Conservation (phyloP, 2,797 vertebrate genomes). For the Lateolabrax maculatus region DNA sequence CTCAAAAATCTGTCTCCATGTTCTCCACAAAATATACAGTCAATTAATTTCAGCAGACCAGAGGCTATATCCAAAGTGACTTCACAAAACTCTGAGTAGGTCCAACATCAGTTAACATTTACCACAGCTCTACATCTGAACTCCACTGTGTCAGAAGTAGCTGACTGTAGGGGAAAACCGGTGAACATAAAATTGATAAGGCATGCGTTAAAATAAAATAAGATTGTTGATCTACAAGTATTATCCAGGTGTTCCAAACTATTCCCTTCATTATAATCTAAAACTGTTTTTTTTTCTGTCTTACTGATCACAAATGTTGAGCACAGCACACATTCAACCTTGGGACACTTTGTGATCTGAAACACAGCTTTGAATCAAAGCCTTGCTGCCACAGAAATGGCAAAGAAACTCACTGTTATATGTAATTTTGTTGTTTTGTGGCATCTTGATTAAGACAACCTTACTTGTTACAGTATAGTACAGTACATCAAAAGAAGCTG, state of each 20-base stretch:
- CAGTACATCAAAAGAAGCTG: neutral
- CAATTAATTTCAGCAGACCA: slow-evolving; percentile 13
- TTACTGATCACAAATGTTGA: neutral
- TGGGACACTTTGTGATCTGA: slow-evolving; percentile 8
- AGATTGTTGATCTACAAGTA: neutral
- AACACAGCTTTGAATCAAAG: neutral
- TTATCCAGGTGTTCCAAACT: neutral
- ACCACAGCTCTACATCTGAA: neutral
- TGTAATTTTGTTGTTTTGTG: neutral
- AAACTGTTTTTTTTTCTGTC: neutral
- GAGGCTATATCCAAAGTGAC: slow-evolving; percentile 19
- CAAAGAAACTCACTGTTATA: too few species aligned
- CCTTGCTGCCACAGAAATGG: neutral
- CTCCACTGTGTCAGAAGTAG: neutral
- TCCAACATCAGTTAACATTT: neutral
- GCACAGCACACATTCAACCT: neutral
- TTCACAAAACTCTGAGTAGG: slow-evolving; percentile 6
- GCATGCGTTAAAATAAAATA: slow-evolving; percentile 17
- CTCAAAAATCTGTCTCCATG: neutral
- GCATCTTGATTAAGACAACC: neutral
- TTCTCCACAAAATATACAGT: slow-evolving; percentile 10
- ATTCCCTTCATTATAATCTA: neutral
- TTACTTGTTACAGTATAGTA: neutral
- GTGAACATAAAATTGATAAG: slow-evolving; percentile 25
- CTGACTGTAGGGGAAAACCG: neutral